A percentile compares a stretch with the other conserved stretches of the same genome.
phyloP scores from a whole-genome alignment of 92 coral and sea anemone species.

The Meandrina meandrites region DNA sequence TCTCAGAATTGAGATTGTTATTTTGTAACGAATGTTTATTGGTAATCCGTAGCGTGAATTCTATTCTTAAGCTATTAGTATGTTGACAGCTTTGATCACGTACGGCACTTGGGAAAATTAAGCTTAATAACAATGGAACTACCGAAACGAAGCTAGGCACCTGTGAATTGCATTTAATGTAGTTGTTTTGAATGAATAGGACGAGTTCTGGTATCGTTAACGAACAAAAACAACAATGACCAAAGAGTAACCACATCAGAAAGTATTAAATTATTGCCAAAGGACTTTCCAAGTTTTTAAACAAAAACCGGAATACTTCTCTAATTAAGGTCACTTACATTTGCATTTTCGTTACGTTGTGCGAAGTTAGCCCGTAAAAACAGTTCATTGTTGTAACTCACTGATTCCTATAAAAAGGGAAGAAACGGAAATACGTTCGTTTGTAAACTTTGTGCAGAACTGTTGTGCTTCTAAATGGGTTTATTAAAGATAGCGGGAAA shows the following conservation, averaged over 20 bases:
- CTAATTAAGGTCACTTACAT: not conserved
- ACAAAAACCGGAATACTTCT: slow-evolving; percentile 11
- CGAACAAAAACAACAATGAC: not conserved
- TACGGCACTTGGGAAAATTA: slow-evolving; percentile 3
- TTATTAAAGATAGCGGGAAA: not conserved
- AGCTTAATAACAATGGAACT: not conserved
- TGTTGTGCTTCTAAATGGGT: not conserved
- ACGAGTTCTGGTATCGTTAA: not conserved
- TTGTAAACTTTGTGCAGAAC: not conserved
- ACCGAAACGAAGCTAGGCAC: not conserved
- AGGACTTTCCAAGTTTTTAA: slow-evolving; percentile 2
- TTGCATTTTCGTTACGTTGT: not conserved
- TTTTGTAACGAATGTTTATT: slow-evolving; percentile 18
- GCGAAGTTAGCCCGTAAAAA: not conserved
- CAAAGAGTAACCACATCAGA: not conserved
- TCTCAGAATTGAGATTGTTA: not conserved
- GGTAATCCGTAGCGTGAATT: not conserved
- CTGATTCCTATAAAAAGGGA: not conserved
- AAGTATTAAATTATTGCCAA: not conserved
- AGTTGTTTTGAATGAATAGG: not conserved
- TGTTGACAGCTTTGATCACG: not conserved
- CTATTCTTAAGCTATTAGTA: not conserved
- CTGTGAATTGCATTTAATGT: not conserved
- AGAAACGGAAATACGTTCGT: not conserved
- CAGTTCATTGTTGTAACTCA: not conserved